These are phyloP conservation scores for Hirtodrosophila cameraria DNA, from an alignment of 2,888 invertebrate genomes.

Conservation along the genomic window DNA sequence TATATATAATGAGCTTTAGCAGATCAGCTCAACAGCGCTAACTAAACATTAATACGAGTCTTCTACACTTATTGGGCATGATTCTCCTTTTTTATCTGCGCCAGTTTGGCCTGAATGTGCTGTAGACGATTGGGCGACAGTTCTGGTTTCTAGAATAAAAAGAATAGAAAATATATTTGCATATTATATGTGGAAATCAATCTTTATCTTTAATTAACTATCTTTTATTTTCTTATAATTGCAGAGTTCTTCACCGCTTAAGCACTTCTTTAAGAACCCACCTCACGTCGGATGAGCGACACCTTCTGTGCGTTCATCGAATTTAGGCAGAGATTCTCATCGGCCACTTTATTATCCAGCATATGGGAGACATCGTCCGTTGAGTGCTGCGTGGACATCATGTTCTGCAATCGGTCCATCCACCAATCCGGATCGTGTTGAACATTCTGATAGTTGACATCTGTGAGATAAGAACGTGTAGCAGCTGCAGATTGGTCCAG, in stretches of 20 bases:
- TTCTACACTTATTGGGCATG: slow-evolving; percentile 69
- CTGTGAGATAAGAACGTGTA: slow-evolving; percentile 79
- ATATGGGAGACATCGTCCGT: slow-evolving; percentile 74
- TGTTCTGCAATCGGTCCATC: slow-evolving; percentile 83
- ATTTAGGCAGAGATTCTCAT: slow-evolving; percentile 84
- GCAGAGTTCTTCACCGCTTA: neutral
- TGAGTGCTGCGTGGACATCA: slow-evolving; percentile 74
- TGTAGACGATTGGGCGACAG: slow-evolving; percentile 84
- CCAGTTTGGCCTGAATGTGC: slow-evolving; percentile 84
- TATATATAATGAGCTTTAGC: slow-evolving; percentile 36
- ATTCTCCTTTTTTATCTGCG: slow-evolving; percentile 83
- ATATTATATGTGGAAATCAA: too few relatives aligned
- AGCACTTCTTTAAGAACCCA: slow-evolving; percentile 49
- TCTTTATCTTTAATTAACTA: neutral
- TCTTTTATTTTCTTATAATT: neutral
- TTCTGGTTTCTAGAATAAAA: slow-evolving; percentile 79
- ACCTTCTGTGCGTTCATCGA: slow-evolving; percentile 81
- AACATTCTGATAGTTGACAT: slow-evolving; percentile 67
- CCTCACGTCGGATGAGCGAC: slow-evolving; percentile 82
- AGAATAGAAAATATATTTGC: slow-evolving; percentile 9
- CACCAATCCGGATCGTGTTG: slow-evolving; percentile 83
- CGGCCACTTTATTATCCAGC: slow-evolving; percentile 83
- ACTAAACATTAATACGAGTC: slow-evolving; percentile 39
- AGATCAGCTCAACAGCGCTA: slow-evolving; percentile 37
- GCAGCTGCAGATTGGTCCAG: slow-evolving; percentile 57